Evolutionary conservation across 2,888 invertebrate species (phyloP), one percentile per base, ranked within the genome.

Genomic region (Andrena bucephala): DNA sequence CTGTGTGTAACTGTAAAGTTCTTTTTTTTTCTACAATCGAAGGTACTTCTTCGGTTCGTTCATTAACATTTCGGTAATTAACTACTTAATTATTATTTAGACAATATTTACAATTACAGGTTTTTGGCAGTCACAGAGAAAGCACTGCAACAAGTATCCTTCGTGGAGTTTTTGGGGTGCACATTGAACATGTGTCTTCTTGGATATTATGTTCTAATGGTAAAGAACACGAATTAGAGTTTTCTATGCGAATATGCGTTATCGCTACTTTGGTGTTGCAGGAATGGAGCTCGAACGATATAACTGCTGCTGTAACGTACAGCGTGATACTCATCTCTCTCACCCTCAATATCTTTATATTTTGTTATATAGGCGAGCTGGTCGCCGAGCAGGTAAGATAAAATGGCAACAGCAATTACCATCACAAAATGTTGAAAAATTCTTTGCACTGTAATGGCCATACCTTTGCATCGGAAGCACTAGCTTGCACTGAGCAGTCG

Each of bases 121-220:
- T 84, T 84, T 48, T 1, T 84, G 16, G 27, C 65, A 2, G 36
- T 69, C 1, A 83, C 59, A 16, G 79, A 84, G n/a, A 80, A 36
- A 2, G 8, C 48, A 6, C 68, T 93, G 27, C 89, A 88, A 52
- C 87, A 89, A 74, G 86, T 92, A 70, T 91, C 92, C 36, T 86
- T 93, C 16, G 85, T 92, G 2, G 92, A 93, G 86, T 88, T 92
- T 36, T 60, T 91, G 7, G 92, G 92, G 2, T 92, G 92, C 42
- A 92, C 91, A 0, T 54, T 91, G 70, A 90, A 91, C 59, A 89
- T 93, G 62, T 93, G 93, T 67, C 73, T 90, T 13, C 85, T 92
- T 3, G 92, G 90, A 80, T 93, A 91, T 85, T 92, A 92, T 70
- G 80, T 89, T 33, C 89, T 93, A 60, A 88, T 85, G 90, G 92